Evolutionary conservation across 2,113 vertebrate genomes (phyloP), one percentile per base, ranked within the genome.

Genomic region (Lipophrys pholis): DNA sequence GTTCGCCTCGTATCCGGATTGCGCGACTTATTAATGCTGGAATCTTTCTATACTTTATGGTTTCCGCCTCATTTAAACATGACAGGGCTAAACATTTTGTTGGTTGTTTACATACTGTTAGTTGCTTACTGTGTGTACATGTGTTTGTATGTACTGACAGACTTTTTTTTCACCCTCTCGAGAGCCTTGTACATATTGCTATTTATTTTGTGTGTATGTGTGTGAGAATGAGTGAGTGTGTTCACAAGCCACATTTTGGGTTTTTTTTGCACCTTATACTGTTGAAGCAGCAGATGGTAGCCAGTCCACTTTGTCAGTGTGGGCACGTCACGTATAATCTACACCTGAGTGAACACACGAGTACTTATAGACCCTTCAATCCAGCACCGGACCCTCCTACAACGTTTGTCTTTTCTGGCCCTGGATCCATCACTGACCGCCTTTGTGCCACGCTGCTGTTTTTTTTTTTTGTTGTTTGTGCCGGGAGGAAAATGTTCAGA

Each of bases 141-240:
- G 36, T 78, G 40, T 77, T 66, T 71, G 56, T 66, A 48, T 78
- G 65, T 78, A 51, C 35, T 61, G 53, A 38, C 64, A 73, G 73
- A 41, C 42, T 69, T 39, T 78, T 78, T 81, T 72, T 66, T 62
- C 69, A 51, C 70, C 73, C 49, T 43, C 16, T 45, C 53, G 5
- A 59, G 48, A 76, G 40, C 55, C 52, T 67, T 92, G 79, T 84
- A 88, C 39, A 91, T 88, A 89, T 67, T 72, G 43, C 43, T 91
- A 91, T 93, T 92, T 93, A 91, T 92, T 91, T 91, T 49, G 11
- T 60, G 42, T 75, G 61, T 64, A 45, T 54, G 50, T 41, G 62
- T 69, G 53, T 58, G 36, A 45, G 58, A 57, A 46, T 65, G 65
- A 46, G 53, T 45, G 21, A 5, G 35, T 11, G 66, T 6, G 42